Evolutionary conservation across 2,797 vertebrate species (phyloP), one percentile per base, ranked within the genome.

Genomic region (Monodelphis domestica): DNA sequence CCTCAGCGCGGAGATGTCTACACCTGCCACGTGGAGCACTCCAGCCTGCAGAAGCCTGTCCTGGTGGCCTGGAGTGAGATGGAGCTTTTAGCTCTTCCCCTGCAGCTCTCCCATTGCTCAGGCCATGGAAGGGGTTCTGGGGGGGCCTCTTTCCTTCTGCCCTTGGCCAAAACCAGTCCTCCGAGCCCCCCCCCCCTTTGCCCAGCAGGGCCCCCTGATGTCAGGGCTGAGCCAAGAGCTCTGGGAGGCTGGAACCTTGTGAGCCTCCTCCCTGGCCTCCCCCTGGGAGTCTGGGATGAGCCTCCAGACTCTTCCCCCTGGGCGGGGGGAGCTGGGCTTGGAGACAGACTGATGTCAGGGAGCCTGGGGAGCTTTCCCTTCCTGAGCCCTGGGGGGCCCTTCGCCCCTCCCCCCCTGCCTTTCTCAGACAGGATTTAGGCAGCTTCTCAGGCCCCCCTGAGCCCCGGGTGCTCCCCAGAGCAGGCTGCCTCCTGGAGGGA

Each of bases 11-110:
- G 96, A 12, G 90, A 95, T 0, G 12, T 94, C 54, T 98, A 53
- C 89, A 92, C 93, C 87, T 97, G 95, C 88, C 95, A 92, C 0
- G 90, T 97, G 93, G 95, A 96, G 11, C 93, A 92, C 87, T 33
- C 90, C 88, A 98, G 94, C 57, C 89, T 96, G 50, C 11, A 90
- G 55, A 54, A 29, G 11, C 95, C 97, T 5, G 3, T 94, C 54
- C 91, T 54, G 0, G 1, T 55, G 56, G 28, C 89, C 5, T 14
- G 57, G 89, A 53, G 91, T 97, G 95, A 97, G 96, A 29, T 0
- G 15, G 11, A 2, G 87, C 12, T 51, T n/a, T n/a, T n/a, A n/a
- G n/a, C 52, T 24, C 38, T 26, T 2, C 5, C 5, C 24, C 78
- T 38, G 89, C 30, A 33, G 26, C 1, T 0, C 29, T 78, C 26